phyloP scores from a whole-genome alignment of 2,888 invertebrate genomes.

The Synergus umbraculus region DNA sequence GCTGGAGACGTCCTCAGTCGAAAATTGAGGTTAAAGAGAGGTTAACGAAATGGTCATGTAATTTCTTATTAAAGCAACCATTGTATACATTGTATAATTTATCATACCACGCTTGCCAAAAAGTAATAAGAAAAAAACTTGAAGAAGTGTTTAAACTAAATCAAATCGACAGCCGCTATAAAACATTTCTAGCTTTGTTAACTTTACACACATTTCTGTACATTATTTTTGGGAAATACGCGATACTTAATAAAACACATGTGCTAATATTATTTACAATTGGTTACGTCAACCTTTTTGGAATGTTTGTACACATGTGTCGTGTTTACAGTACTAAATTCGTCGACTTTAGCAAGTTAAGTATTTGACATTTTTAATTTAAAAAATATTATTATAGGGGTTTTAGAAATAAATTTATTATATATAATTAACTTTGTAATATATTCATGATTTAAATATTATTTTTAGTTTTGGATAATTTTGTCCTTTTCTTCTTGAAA shows the following conservation, averaged over 20 bases:
- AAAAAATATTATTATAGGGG: background rate
- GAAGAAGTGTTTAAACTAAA: background rate
- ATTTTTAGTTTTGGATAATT: background rate
- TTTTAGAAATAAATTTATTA: background rate
- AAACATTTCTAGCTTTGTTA: no score
- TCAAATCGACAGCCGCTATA: no score
- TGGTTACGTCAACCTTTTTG: slow-evolving; percentile 60
- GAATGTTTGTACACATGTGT: slow-evolving; percentile 65
- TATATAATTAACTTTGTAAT: background rate
- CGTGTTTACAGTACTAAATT: slow-evolving; percentile 50
- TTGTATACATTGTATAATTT: background rate
- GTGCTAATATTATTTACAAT: slow-evolving; percentile 62
- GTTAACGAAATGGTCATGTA: background rate
- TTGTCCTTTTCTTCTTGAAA: no score
- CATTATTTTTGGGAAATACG: background rate
- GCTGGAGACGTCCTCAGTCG: background rate
- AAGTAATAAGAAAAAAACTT: background rate
- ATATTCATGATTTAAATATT: background rate
- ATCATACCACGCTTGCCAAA: background rate
- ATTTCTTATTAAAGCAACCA: background rate
- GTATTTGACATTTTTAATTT: background rate
- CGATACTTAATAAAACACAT: slow-evolving; percentile 47
- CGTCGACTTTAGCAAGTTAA: background rate
- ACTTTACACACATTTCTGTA: no score
- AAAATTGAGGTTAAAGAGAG: slow-evolving; percentile 11